Evolutionary conservation across 37 sponge, comb jelly and placozoan species (phyloP).

Genomic region (Mnemiopsis leidyi): DNA sequence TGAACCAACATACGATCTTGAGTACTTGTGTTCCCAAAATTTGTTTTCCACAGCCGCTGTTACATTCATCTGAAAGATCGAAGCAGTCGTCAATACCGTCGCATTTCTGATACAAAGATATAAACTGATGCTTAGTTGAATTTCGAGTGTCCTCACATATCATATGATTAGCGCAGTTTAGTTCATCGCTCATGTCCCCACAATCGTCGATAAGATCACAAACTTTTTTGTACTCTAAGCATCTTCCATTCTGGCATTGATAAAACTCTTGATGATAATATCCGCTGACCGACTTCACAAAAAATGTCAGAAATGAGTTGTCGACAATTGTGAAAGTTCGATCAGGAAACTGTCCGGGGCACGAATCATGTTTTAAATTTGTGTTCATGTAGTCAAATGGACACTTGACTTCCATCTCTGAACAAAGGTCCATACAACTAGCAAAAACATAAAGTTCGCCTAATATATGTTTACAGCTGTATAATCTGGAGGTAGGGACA

Average conservation of each 20-base stretch:
- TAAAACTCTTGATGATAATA: neutral
- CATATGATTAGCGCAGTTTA: neutral
- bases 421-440: neutral
- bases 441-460: neutral
- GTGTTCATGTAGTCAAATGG: neutral
- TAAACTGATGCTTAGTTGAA: neutral
- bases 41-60: neutral
- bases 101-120: neutral
- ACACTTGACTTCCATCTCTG: neutral
- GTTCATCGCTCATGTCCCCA: neutral
- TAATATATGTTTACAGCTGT: neutral
- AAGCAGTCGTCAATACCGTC: neutral
- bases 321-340: neutral
- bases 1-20: neutral
- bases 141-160: neutral
- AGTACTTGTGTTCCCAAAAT: neutral
- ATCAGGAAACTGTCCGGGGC: neutral
- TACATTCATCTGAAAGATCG: constrained; percentile 8
- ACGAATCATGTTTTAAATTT: neutral
- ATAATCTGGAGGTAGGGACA: neutral
- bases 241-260: neutral
- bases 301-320: neutral
- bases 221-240: neutral
- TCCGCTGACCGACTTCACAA: neutral
- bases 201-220: constrained; percentile 14